Evolutionary conservation across 2,888 invertebrate genomes (phyloP), one percentile per base, ranked within the genome.

Genomic region (Helleia helle): DNA sequence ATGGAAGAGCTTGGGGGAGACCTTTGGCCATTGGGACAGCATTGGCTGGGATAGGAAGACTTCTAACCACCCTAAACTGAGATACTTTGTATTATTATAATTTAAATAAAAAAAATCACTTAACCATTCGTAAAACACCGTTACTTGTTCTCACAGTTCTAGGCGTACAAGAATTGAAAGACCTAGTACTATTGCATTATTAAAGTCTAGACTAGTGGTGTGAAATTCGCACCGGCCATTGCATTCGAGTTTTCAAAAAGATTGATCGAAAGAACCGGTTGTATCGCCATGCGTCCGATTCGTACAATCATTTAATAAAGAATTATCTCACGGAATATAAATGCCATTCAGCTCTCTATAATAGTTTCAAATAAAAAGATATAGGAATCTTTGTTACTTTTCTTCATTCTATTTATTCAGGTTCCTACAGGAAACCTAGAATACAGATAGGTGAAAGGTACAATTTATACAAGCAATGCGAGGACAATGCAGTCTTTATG

Each of bases 161-260:
- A 77, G 69, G 63, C 65, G 53, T 50, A n/a, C n/a, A n/a, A n/a
- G n/a, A n/a, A n/a, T n/a, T 55, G 60, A 55, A 47, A 53, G 59
- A 59, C 44, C 52, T 58, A 59, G 60, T 2, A 48, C 51, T 57
- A 65, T 74, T 71, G 70, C 74, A 65, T 69, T 59, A 62, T 62
- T 46, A 51, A 51, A 63, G 65, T 72, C 74, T 76, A 76, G 72
- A 67, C 76, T 68, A 75, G 66, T 65, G 77, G 83, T 81, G 77
- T 80, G 80, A 81, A 80, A 77, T 74, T 76, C 74, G 74, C 76
- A 68, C 69, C 74, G 68, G 66, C 67, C 66, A 59, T 62, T 55
- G 71, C 80, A 73, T 79, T 80, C 75, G 73, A 69, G 69, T 61
- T 67, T 71, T 76, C 72, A 75, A 76, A 74, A 54, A 65, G 73